A percentile compares a stretch with the other conserved stretches of the same genome.
Conservation (phyloP, 2,797 vertebrate species). For the Fringilla coelebs region DNA sequence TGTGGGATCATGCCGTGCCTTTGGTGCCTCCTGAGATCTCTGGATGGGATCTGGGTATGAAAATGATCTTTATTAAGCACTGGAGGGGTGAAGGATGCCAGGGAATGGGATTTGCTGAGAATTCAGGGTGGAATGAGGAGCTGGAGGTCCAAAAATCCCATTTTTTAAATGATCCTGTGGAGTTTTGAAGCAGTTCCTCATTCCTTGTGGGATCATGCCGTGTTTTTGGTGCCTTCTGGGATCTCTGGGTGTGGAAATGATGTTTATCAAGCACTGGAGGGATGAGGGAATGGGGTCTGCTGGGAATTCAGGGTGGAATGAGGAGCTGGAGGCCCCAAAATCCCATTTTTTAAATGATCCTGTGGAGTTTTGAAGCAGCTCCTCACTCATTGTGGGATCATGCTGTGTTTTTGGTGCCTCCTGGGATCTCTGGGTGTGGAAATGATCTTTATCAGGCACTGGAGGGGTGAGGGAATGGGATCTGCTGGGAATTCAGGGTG, state of each 20-base stretch:
- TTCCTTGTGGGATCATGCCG: neutral
- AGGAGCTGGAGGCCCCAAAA: neutral
- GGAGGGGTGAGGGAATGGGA: neutral
- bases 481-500: neutral
- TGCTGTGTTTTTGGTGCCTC: neutral
- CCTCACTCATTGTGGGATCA: neutral
- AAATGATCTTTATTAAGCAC: no score
- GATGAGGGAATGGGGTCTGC: neutral
- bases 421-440: neutral
- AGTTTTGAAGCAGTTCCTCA: neutral
- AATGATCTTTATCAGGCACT: neutral
- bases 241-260: neutral
- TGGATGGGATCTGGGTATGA: no score
- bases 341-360: fast-evolving
- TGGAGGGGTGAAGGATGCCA: no score
- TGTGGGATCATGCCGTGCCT: no score
- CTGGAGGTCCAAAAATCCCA: no score
- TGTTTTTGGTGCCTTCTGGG: neutral
- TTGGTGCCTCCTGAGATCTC: no score
- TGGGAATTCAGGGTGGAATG: no score
- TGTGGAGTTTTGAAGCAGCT: neutral
- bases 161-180: fast-evolving
- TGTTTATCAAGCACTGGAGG: neutral
- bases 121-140: no score
- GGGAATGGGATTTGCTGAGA: no score